Conservation (phyloP, 64 coral and sea anemone genomes). For the Pachyseris speciosa region DNA sequence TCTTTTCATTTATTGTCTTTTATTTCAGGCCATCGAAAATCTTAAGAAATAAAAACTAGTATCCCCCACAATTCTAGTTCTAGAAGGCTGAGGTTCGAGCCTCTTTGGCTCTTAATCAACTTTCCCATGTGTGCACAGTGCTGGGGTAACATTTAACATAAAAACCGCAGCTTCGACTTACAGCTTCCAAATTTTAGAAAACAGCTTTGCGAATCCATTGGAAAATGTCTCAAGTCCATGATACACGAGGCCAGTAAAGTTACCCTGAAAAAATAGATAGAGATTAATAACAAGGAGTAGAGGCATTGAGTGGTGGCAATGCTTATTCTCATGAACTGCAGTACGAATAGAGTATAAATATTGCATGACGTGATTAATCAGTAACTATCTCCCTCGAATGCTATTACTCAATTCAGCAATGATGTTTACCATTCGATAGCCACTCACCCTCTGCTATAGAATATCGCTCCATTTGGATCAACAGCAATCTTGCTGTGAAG, state of each 20-base stretch:
- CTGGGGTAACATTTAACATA: neutral
- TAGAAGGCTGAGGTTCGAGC: too few species aligned
- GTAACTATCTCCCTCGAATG: too few species aligned
- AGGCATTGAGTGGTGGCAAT: neutral
- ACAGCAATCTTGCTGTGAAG: slow-evolving; percentile 65
- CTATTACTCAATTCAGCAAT: neutral
- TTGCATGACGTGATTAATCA: too few species aligned
- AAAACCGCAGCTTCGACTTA: slow-evolving; percentile 65
- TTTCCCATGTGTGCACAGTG: too few species aligned
- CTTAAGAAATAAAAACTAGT: too few species aligned
- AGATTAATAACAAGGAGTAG: neutral
- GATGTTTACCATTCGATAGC: neutral
- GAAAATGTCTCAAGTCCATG: slow-evolving; percentile 77
- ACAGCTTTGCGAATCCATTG: slow-evolving; percentile 66
- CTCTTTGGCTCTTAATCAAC: too few species aligned
- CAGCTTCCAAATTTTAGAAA: slow-evolving; percentile 86
- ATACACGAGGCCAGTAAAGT: slow-evolving; percentile 57
- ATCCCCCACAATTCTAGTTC: too few species aligned
- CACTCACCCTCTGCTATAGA: slow-evolving; percentile 48
- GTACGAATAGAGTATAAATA: too few species aligned
- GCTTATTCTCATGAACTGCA: too few species aligned
- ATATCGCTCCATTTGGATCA: slow-evolving; percentile 16
- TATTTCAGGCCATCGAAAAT: too few species aligned
- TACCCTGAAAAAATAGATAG: neutral
- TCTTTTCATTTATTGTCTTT: too few species aligned